Evolutionary conservation across 2,888 invertebrate species (phyloP), one percentile per base, ranked within the genome.

Genomic region (Leucophora obtusa): DNA sequence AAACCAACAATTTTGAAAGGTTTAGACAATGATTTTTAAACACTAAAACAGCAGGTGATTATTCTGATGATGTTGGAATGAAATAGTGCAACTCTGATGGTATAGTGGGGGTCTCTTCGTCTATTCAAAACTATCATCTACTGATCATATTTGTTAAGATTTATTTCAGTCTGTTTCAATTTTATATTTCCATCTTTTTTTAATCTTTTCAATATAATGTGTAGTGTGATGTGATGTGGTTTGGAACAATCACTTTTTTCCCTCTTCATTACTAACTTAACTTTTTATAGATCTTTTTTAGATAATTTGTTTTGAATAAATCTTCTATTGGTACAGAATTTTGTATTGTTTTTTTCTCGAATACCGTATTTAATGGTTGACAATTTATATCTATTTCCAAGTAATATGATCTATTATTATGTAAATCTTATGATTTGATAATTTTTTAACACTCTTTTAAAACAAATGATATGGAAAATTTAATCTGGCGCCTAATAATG

Each of bases 381-480:
- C 65, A 79, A 65, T 70, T 71, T 76, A 43, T 59, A 54, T 24
- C 4, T 43, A 21, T 59, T 71, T 28, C 74, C 17, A 15, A 17
- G 82, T 74, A 83, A 83, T 33, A 63, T 50, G 72, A 83, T 80
- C 71, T 54, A 17, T 51, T 60, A 78, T 82, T 75, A 82, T 82
- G 70, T 51, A 71, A 79, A 80, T 80, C 74, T 79, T 72, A 77
- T 74, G 38, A 66, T 72, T 68, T 73, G 77, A 77, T 77, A 75
- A 79, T 77, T 75, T 79, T 74, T 79, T 79, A 83, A 82, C 79
- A 80, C 75, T 65, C 47, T 59, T 59, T 54, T 28, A 35, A 24
- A 18, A 51, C 9, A 47, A n/a, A 47, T n/a, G n/a, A 14, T 47
- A n/a, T 2, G 43, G 63, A 63, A 70, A 75, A 60, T 53, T 28